Base-by-base conservation (phyloP, 2,888 invertebrate genomes). In the Drosophila rellima region DNA sequence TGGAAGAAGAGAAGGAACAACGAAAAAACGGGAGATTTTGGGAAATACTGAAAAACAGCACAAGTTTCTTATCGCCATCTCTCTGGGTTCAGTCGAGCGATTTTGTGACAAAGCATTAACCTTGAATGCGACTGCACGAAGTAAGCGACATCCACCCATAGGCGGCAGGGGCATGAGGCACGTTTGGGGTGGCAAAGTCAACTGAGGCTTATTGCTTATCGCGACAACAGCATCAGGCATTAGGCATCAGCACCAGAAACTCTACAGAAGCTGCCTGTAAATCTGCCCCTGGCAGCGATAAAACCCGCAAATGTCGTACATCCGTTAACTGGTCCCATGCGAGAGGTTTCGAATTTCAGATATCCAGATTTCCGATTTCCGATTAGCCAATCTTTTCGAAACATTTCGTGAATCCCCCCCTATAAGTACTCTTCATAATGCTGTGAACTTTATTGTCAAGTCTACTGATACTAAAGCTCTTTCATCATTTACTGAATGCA, bases 101-200 rank as follows among this genome's bases (percentile, higher is more conserved):
- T 45, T 65, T 50, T 78, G 70, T 78, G 78, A 74, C 78, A 78
- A 72, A 75, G 80, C 76, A 76, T 83, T 88, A 83, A 82, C 88
- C 82, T 88, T 88, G 82, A 85, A 82, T 83, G 88, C 88, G 71
- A 59, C 56, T 79, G 85, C 82, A 85, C 82, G 82, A 68, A 70
- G 52, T 20, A 7, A 33, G 31, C 18, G 20, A 48, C 45, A n/a
- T 20, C 26, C 17, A n/a, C 18, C 42, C 11, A 11, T 11, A 11
- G 18, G 11, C 18, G 40, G 18, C 17, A 39, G 39, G 40, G 40
- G 40, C 18, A 40, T 1, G 31, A 11, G 31, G 26, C 51, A 26
- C 7, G 31, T 51, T 57, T 56, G 70, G 75, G 75, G 75, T 78
- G 75, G 78, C 55, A 76, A 69, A 76, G 78, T 74, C 78, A 78